These are phyloP conservation scores for Tokudaia tokunoshimensis DNA, from an alignment of 2,797 vertebrate genomes.

Conservation along the genomic window DNA sequence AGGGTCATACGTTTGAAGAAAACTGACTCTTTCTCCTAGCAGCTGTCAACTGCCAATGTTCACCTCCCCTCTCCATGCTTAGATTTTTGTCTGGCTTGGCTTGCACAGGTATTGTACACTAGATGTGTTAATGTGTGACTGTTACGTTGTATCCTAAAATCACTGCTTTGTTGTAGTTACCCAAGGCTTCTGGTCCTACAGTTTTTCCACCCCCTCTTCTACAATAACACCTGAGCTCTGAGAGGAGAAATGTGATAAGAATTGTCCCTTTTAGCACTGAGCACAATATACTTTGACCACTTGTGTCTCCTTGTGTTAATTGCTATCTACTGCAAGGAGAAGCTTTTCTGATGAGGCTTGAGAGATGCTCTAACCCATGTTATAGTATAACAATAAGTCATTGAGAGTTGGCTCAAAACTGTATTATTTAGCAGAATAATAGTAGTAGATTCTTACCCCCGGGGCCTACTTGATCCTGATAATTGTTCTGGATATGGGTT, in stretches of 20 bases:
- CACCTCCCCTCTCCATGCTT: background rate
- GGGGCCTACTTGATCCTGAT: background rate
- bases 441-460: background rate
- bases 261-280: background rate
- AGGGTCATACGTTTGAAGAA: background rate
- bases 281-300: too few species aligned
- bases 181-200: background rate
- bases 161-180: background rate
- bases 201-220: too few species aligned
- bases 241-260: background rate
- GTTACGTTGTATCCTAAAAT: background rate
- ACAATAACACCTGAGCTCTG: background rate
- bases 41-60: background rate
- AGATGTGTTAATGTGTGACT: background rate
- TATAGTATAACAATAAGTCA: background rate
- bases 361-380: background rate
- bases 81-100: background rate
- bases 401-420: background rate
- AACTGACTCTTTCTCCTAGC: too few species aligned
- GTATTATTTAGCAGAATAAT: background rate
- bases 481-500: background rate
- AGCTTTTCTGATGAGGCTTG: background rate
- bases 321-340: background rate
- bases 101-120: background rate
- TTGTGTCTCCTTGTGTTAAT: background rate